Conservation (phyloP, 92 coral and sea anemone species). For the Actinernus sp. region DNA sequence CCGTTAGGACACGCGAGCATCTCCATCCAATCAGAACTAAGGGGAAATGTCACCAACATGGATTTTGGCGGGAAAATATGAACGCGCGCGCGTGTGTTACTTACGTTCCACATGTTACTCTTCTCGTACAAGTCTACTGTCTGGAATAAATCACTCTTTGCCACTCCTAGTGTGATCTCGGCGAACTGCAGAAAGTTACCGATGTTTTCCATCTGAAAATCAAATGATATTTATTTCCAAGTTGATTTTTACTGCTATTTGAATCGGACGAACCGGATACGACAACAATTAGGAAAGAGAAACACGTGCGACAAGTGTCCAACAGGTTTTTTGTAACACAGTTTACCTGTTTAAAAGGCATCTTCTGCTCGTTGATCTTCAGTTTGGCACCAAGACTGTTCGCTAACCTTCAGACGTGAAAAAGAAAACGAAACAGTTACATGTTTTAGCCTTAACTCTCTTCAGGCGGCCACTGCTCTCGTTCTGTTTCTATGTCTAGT, state of each 20-base stretch:
- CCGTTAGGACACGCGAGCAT: too few species aligned
- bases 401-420: conserved; percentile 54
- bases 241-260: too few species aligned
- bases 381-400: conserved; percentile 69
- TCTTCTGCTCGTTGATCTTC: conserved; percentile 70
- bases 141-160: conserved; percentile 83
- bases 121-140: conserved; percentile 93
- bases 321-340: not conserved
- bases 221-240: not conserved
- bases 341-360: conserved; percentile 83
- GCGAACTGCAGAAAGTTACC: conserved; percentile 68
- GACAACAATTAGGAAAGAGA: too few species aligned
- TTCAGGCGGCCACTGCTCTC: not conserved
- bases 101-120: conserved; percentile 79
- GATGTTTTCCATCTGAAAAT: conserved; percentile 93
- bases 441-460: too few species aligned
- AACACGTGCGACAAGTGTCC: too few species aligned
- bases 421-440: not conserved
- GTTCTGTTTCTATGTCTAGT: not conserved
- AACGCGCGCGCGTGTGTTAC: too few species aligned
- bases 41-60: too few species aligned
- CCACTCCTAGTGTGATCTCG: conserved; percentile 62
- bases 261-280: too few species aligned
- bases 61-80: too few species aligned
- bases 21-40: too few species aligned